Conservation (phyloP, 2,113 vertebrate genomes). For the Cebidichthys violaceus region DNA sequence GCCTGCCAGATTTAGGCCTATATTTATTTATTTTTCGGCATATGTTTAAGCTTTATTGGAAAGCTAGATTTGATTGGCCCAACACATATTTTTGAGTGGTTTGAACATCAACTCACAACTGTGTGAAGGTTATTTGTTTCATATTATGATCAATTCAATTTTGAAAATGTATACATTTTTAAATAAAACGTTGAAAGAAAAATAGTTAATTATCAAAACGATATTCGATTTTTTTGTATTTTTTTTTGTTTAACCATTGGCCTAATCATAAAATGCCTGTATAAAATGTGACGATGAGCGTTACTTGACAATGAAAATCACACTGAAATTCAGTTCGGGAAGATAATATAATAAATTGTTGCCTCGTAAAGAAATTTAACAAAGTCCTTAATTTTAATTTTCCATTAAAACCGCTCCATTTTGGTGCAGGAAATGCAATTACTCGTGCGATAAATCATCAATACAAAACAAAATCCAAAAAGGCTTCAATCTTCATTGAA, state of each 20-base stretch:
- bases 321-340: not conserved
- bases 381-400: not conserved
- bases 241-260: not conserved
- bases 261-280: not conserved
- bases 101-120: not conserved
- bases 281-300: not conserved
- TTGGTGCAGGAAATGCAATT: not conserved
- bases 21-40: not conserved
- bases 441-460: constrained; percentile 4
- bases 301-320: not conserved
- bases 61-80: not conserved
- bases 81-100: not conserved
- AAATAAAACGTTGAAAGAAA: not conserved
- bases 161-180: not conserved
- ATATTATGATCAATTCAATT: not conserved
- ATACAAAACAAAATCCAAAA: not conserved
- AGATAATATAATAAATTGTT: not conserved
- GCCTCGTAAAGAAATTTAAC: not conserved
- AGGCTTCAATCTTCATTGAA: not conserved
- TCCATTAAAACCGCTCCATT: not conserved
- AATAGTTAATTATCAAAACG: not conserved
- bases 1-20: not conserved
- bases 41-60: not conserved
- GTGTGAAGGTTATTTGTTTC: not conserved
- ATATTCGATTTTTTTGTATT: not conserved